Evolutionary conservation across 2,888 invertebrate genomes (phyloP).

Genomic region (Choristoneura rosaceana): DNA sequence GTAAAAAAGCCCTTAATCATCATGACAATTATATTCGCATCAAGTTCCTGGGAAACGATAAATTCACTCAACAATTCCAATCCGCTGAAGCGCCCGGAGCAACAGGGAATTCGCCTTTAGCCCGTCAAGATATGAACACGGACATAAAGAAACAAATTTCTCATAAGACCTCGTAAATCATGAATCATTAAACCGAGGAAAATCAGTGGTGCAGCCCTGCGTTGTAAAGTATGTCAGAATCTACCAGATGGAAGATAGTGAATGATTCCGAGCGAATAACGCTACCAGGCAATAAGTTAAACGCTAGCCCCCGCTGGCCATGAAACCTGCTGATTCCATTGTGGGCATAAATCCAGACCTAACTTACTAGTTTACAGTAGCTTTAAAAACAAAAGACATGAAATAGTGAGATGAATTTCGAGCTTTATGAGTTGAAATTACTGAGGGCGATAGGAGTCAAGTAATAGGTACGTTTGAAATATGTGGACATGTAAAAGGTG

Average conservation of each 20-base stretch:
- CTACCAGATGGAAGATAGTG: constrained; percentile 75
- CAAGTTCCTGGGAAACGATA: constrained; percentile 20
- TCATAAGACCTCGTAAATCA: constrained; percentile 66
- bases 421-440: constrained; percentile 58
- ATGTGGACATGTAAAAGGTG: constrained; percentile 43
- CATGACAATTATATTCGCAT: constrained; percentile 34
- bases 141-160: constrained; percentile 48
- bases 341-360: constrained; percentile 68
- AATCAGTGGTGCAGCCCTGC: constrained; percentile 64
- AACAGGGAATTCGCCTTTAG: constrained; percentile 45
- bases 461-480: constrained; percentile 52
- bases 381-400: constrained; percentile 60
- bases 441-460: constrained; percentile 55
- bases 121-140: constrained; percentile 44
- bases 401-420: constrained; percentile 52
- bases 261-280: constrained; percentile 68
- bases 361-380: constrained; percentile 62
- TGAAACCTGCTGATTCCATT: constrained; percentile 70
- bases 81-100: constrained; percentile 32
- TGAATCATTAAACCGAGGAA: constrained; percentile 66
- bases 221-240: constrained; percentile 73
- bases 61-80: constrained; percentile 35
- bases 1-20: constrained; percentile 22
- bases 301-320: constrained; percentile 64
- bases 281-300: constrained; percentile 71